Evolutionary conservation across 2,888 invertebrate species (phyloP), one percentile per base, ranked within the genome.

Genomic region (Chouioia cunea): DNA sequence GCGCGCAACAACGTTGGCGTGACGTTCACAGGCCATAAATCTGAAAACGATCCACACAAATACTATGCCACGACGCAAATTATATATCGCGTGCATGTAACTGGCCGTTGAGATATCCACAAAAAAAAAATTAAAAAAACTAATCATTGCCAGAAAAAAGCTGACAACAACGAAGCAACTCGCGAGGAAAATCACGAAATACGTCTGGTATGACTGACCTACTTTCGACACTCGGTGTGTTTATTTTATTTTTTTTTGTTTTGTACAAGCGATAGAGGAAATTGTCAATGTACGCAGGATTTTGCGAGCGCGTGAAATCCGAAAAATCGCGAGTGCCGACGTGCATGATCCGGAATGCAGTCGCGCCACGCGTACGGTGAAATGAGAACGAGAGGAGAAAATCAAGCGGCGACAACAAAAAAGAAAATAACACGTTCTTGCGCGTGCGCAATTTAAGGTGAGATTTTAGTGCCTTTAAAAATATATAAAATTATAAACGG

Each of bases 371-470:
- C 12, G 22, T 16, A 6, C 27, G 15, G 53, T 52, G 52, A 59
- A 70, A 64, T 53, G 68, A 63, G 68, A 57, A 69, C 68, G 52
- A 52, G 27, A 56, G 43, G 58, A 70, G 69, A 64, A 64, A 67
- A 60, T 60, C 27, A 20, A 15, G 22, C 22, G 52, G 18, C 43
- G 62, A 8, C 53, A 53, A 57, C 48, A 62, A 68, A 56, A n/a
- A 27, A 3, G 27, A 27, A 27, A 27, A 27, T 4, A 27, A 27
- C 27, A 27, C 27, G 27, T 27, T 27, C 27, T 27, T 27, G 27
- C 27, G 27, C 27, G 27, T 6, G 6, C 27, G 27, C 3, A 6
- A 27, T 27, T 10, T 1, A 3, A 36, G 36, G 6, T 3, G 36
- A 36, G 36, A 3, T 36, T 36, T 36, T 10, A 36, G 6, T 36